Conservation (phyloP, 2,888 invertebrate species). For the Volucella zonaria region DNA sequence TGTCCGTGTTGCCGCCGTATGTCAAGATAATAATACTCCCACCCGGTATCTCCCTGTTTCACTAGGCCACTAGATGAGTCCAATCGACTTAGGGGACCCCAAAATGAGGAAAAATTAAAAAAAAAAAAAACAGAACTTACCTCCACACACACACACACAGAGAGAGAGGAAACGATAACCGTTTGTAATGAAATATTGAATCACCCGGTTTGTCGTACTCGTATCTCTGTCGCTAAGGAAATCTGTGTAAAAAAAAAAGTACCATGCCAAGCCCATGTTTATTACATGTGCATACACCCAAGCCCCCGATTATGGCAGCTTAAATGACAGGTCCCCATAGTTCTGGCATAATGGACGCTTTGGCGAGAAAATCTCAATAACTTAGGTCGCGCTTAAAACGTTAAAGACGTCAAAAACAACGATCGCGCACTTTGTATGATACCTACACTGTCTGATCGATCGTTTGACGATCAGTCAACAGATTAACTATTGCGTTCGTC, state of each 20-base stretch:
- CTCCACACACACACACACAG: constrained; percentile 36
- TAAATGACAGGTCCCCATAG: constrained; percentile 65
- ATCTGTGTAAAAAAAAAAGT: constrained; percentile 58
- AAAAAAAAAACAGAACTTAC: constrained; percentile 18
- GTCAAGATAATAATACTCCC: constrained; percentile 3
- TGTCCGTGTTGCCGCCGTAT: constrained; percentile 19
- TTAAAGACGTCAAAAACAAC: constrained; percentile 29
- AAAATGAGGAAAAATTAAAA: background rate
- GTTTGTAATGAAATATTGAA: constrained; percentile 69
- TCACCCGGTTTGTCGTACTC: constrained; percentile 41
- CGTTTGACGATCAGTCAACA: constrained; percentile 51
- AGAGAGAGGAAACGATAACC: constrained; percentile 70
- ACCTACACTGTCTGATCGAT: constrained; percentile 47
- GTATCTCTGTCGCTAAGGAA: constrained; percentile 42
- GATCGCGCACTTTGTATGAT: background rate
- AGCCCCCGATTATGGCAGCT: constrained; percentile 56
- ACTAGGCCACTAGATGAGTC: constrained; percentile 31
- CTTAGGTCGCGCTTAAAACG: constrained; percentile 52
- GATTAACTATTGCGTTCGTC: constrained; percentile 22
- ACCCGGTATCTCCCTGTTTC: constrained; percentile 7
- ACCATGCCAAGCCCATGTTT: constrained; percentile 67
- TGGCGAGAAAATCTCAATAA: constrained; percentile 62
- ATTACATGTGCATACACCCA: constrained; percentile 70
- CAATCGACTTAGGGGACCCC: constrained; percentile 1
- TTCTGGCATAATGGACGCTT: constrained; percentile 33